Evolutionary conservation across 2,888 invertebrate species (phyloP), one percentile per base, ranked within the genome.

Genomic region (Drosophila fungiperda): DNA sequence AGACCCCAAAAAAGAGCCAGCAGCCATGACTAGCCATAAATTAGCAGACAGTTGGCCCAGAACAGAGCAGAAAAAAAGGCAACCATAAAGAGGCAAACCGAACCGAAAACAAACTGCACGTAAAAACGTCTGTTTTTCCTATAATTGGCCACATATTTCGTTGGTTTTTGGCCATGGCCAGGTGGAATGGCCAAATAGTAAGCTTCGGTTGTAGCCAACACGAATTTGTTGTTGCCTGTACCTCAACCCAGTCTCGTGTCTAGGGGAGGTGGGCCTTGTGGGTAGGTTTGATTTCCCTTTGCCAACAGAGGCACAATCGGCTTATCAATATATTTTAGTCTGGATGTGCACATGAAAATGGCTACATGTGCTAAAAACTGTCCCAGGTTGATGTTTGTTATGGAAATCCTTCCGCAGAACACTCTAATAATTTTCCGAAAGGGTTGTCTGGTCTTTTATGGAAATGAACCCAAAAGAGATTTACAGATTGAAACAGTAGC

Each of bases 131-230:
- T 85, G 89, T 83, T 85, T 83, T 88, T 72, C 81, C 89, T 86
- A 85, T 85, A 85, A 85, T 85, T 85, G 84, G 84, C 84, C 87
- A 89, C 84, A 89, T 89, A 85, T 85, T 89, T 88, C 79, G 87
- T 81, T 83, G 84, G 77, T 55, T 63, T 63, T 49, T 38, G 29
- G 29, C 9, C 53, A 64, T 23, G 48, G 49, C 62, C 77, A 78
- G 86, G 73, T 80, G 73, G 68, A 63, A 60, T 76, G 62, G 52
- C 73, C 58, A 69, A 68, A 68, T 65, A 62, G 60, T 67, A 49
- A 70, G 67, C 53, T 60, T 54, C 65, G 70, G 59, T 71, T 60
- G 35, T 54, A 50, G 50, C 48, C 53, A 63, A 54, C 58, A 58
- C 36, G 75, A 52, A 67, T 67, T 65, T 67, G 50, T 49, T 36